These are phyloP conservation scores for Hetaerina americana DNA, from an alignment of 1,140 invertebrate genomes.

Conservation along the genomic window DNA sequence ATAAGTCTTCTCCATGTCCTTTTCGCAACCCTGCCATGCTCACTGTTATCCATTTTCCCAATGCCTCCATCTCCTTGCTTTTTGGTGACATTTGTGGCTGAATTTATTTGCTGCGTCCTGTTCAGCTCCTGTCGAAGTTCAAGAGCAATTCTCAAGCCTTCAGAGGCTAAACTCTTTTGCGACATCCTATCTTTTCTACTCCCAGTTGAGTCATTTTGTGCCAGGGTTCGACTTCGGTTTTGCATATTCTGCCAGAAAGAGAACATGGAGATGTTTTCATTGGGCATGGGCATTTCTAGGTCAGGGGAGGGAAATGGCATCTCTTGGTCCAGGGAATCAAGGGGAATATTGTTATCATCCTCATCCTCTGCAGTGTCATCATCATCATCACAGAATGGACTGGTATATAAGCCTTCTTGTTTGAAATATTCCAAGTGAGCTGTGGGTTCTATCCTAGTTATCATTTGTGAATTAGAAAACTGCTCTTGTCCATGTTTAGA, in stretches of 20 bases:
- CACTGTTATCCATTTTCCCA: not conserved
- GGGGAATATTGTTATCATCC: not conserved
- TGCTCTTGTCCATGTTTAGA: too few relatives aligned
- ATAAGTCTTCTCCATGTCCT: constrained; percentile 31
- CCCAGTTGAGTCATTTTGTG: not conserved
- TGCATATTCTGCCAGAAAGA: not conserved
- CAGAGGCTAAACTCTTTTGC: not conserved
- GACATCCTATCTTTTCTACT: not conserved
- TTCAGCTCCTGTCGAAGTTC: not conserved
- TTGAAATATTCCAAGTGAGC: not conserved
- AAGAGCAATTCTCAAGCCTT: not conserved
- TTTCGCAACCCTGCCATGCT: constrained; percentile 24
- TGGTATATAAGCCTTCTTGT: not conserved
- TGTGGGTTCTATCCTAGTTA: too few relatives aligned
- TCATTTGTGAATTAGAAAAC: too few relatives aligned
- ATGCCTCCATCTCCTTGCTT: not conserved
- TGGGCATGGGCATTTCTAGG: not conserved
- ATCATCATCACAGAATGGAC: not conserved
- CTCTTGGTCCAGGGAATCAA: not conserved
- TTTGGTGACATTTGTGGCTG: not conserved
- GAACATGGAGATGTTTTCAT: not conserved
- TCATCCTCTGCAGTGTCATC: not conserved
- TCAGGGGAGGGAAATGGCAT: not conserved
- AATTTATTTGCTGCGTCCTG: not conserved
- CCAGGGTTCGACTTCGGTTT: not conserved